Conservation (phyloP, 2,888 invertebrate species). For the Nysson spinosus region DNA sequence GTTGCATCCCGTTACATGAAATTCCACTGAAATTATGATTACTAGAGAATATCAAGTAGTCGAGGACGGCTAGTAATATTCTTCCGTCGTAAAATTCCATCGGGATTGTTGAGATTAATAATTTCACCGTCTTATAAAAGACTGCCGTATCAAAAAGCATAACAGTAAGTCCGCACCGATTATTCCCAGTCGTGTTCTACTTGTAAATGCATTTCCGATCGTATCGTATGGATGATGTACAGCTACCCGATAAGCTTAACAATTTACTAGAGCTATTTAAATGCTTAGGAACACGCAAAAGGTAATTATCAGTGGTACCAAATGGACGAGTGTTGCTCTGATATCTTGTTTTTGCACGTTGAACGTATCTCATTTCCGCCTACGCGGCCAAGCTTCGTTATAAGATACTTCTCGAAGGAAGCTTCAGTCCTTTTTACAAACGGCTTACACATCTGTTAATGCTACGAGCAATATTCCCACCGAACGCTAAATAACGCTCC, state of each 20-base stretch:
- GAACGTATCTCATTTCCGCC: conserved; percentile 41
- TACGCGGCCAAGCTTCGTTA: conserved; percentile 28
- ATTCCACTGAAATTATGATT: too few species aligned
- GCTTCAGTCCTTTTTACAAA: conserved; percentile 23
- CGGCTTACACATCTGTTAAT: too few species aligned
- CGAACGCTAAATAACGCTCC: too few species aligned
- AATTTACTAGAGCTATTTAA: conserved; percentile 39
- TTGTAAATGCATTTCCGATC: conserved; percentile 38
- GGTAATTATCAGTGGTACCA: conserved; percentile 40
- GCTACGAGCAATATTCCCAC: too few species aligned
- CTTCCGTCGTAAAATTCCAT: conserved; percentile 24
- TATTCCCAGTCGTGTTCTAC: conserved; percentile 28
- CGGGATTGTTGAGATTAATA: conserved; percentile 27
- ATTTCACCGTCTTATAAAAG: too few species aligned
- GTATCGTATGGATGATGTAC: conserved; percentile 41
- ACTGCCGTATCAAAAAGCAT: too few species aligned
- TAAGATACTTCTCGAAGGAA: conserved; percentile 11
- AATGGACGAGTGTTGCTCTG: conserved; percentile 31
- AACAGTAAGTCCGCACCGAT: too few species aligned
- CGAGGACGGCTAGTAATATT: too few species aligned
- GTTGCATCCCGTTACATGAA: too few species aligned
- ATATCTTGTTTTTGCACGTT: conserved; percentile 19
- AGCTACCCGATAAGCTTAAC: conserved; percentile 40
- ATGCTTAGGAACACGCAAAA: conserved; percentile 44
- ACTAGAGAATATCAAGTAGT: too few species aligned